Evolutionary conservation across 2,113 vertebrate species (phyloP), one percentile per base, ranked within the genome.

Genomic region (Petrocephalus zakoni): DNA sequence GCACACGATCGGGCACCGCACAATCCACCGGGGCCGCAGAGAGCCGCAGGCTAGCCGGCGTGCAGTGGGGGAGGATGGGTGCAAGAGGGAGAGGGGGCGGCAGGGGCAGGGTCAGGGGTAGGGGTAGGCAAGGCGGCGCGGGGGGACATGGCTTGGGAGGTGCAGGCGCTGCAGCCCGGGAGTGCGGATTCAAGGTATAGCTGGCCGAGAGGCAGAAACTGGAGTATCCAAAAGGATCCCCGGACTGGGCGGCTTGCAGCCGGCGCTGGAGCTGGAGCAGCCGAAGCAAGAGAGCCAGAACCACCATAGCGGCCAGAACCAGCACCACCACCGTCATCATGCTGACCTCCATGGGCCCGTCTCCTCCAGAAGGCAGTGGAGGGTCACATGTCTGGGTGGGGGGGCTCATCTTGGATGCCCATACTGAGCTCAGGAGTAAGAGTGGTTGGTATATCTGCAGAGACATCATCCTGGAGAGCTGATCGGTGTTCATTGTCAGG

Each of bases 1-100:
- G 91, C 89, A 94, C 49, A 94, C 94, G 1, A 95, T 94, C 34
- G 93, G 92, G 42, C 95, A 94, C 90, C 95, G 95, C 85, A 95
- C 91, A 2, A 93, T 95, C 61, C n/a, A 29, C n/a, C 25, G 61
- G 25, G 13, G 61, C 61, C 3, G 10, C 61, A 29, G 61, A 29
- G 61, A 68, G 10, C 61, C 25, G 10, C n/a, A 68, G 61, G 61
- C 61, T 68, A n/a, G 61, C 9, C 3, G 25, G 10, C 4, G 92
- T 92, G 90, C 93, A 92, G 91, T 93, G 93, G 46, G 91, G 29
- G 56, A 95, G 0, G 49, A 55, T 37, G 21, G 91, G 90, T n/a
- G 92, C 82, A 19, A 88, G 90, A 0, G 89, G 91, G 6, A 88
- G 91, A 0, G 89, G 90, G 17, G 89, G 88, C 0, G 81, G 89